Evolutionary conservation across 2,113 vertebrate species (phyloP).

Genomic region (Thunnus thynnus): DNA sequence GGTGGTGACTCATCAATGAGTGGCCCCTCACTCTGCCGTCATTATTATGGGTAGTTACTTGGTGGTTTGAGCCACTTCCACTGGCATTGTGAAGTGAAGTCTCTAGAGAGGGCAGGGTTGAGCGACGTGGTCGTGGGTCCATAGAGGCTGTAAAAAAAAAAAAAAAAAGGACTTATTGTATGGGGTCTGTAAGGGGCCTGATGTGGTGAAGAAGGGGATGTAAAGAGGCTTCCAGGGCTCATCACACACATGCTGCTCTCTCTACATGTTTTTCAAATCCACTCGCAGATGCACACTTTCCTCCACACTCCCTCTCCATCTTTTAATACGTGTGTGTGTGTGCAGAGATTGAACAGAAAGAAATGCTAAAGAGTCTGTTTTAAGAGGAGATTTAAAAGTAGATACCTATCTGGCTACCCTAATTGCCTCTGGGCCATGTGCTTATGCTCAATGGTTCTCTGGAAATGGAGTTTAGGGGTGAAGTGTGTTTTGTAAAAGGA

Average conservation of each 20-base stretch:
- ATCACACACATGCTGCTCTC: slow-evolving; percentile 19
- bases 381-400: slow-evolving; percentile 18
- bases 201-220: slow-evolving; percentile 36
- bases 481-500: slow-evolving; percentile 33
- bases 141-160: slow-evolving; percentile 16
- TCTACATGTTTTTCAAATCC: slow-evolving; percentile 18
- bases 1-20: slow-evolving; percentile 61
- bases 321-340: not conserved
- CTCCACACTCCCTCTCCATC: not conserved
- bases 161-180: not conserved
- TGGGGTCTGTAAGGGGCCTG: slow-evolving; percentile 28
- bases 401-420: slow-evolving; percentile 4
- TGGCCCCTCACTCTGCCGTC: slow-evolving; percentile 37
- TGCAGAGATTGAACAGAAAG: not conserved
- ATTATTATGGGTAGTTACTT: slow-evolving; percentile 48
- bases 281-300: not conserved
- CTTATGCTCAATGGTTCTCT: slow-evolving; percentile 15
- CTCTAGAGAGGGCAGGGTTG: slow-evolving; percentile 6
- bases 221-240: slow-evolving; percentile 41
- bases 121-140: not conserved
- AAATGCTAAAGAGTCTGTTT: not conserved
- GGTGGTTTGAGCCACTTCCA: slow-evolving; percentile 25
- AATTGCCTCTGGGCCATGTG: slow-evolving; percentile 28
- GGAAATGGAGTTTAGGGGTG: slow-evolving; percentile 32
- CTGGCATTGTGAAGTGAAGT: slow-evolving; percentile 18